Evolutionary conservation across 2,888 invertebrate species (phyloP).

Genomic region (Pollenia angustigena): DNA sequence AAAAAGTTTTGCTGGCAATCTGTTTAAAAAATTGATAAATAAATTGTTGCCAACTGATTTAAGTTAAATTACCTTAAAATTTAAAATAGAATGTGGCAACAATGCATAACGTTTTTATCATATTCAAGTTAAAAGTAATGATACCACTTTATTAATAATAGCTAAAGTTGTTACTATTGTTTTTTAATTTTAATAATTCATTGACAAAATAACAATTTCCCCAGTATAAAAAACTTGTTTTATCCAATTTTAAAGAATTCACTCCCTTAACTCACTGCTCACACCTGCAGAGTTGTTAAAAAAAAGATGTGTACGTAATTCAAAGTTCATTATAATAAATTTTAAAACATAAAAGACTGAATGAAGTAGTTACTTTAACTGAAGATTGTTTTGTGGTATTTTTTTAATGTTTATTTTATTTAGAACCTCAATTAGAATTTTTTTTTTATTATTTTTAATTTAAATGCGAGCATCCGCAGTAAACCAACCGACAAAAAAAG

Average conservation of each 20-base stretch:
- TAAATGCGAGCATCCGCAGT: conserved; percentile 72
- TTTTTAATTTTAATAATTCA: no score
- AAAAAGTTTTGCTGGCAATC: no score
- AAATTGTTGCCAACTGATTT: no score
- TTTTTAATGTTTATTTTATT: conserved; percentile 32
- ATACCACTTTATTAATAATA: not conserved
- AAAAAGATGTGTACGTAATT: not conserved
- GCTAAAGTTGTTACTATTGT: no score
- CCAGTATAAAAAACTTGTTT: not conserved
- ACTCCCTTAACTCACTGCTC: conserved; percentile 22
- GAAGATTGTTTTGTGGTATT: conserved; percentile 36
- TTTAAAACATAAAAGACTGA: conserved; percentile 24
- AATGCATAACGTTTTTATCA: no score
- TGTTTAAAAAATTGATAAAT: no score
- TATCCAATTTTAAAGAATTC: conserved; percentile 3
- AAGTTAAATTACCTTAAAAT: no score
- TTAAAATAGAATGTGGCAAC: no score
- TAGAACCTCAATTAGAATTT: conserved; percentile 70
- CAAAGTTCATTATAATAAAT: conserved; percentile 64
- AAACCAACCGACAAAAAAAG: conserved; percentile 34
- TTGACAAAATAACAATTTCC: no score
- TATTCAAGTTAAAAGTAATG: not conserved
- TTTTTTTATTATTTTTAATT: conserved; percentile 64
- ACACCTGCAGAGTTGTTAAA: conserved; percentile 44
- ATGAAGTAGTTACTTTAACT: conserved; percentile 23